Evolutionary conservation across 2,888 invertebrate species (phyloP), one percentile per base, ranked within the genome.

Genomic region (Dione juno): DNA sequence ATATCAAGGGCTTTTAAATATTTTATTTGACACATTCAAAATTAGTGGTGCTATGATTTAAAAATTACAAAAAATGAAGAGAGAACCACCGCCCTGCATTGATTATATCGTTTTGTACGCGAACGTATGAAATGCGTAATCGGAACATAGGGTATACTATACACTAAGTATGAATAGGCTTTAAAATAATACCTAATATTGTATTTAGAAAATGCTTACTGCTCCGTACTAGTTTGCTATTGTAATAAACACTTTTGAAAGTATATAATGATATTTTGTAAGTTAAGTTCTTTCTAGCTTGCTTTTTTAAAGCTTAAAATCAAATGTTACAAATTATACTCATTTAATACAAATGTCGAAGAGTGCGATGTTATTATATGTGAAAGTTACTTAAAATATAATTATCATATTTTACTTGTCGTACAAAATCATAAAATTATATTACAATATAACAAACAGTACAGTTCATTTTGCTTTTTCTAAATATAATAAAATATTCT

Each of bases 81-180:
- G 13, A 16, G 8, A 35, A 52, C 14, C 54, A 19, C 41, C 63
- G 70, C 87, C 88, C 88, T 88, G 90, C 88, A 86, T 90, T 81
- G 91, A 83, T 86, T 88, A 82, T 88, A 88, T 90, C 87, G 86
- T 84, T 77, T 77, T 84, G 82, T 86, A 86, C 87, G 82, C 78
- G 73, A 71, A 80, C 84, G 85, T 88, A 85, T 86, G 79, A 83
- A 85, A 86, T 84, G 88, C 88, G 86, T 87, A 86, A 87, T 88
- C 89, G 92, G 92, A 88, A 78, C 79, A 87, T 92, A 89, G 92
- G 92, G 92, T 92, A 92, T 82, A 70, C 65, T 75, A 86, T 86
- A 85, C 84, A 81, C 86, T 85, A 70, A 67, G 65, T 73, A 69
- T 67, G 67, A 65, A 69, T 91, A 89, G 88, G 86, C 88, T 90